Evolutionary conservation across 2,888 invertebrate species (phyloP).

Genomic region (Tineola bisselliella): DNA sequence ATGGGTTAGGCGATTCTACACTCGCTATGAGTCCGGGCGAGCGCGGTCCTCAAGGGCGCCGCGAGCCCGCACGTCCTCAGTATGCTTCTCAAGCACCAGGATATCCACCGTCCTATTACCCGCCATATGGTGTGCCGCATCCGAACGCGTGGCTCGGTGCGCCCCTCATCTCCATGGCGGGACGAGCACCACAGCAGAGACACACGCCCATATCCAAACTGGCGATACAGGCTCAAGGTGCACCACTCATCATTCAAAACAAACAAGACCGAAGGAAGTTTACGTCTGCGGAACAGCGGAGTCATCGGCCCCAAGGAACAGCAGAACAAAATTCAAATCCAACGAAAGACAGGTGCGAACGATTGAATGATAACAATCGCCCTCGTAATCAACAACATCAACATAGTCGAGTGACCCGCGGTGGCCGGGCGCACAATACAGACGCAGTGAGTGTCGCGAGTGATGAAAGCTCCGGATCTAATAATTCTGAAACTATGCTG

Average conservation of each 20-base stretch:
- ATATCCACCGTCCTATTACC: conserved; percentile 58
- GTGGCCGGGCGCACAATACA: conserved; percentile 64
- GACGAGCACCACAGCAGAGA: conserved; percentile 60
- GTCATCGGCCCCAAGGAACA: conserved; percentile 43
- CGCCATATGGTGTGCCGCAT: conserved; percentile 60
- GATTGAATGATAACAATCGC: conserved; percentile 47
- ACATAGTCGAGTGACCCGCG: conserved; percentile 48
- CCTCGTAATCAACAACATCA: conserved; percentile 38
- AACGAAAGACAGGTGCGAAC: conserved; percentile 42
- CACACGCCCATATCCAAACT: conserved; percentile 74
- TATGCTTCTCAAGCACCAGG: conserved; percentile 60
- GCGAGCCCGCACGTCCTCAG: conserved; percentile 64
- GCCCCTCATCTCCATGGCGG: conserved; percentile 82
- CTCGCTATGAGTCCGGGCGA: conserved; percentile 64
- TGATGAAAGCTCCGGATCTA: conserved; percentile 78
- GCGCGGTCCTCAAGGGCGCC: conserved; percentile 64
- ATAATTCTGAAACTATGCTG: conserved; percentile 77
- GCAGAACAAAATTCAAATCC: conserved; percentile 38
- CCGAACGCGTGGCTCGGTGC: conserved; percentile 81
- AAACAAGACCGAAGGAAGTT: conserved; percentile 67
- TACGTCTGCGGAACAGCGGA: conserved; percentile 50
- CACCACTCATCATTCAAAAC: conserved; percentile 81
- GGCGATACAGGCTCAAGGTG: conserved; percentile 86
- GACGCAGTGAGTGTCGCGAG: conserved; percentile 79
- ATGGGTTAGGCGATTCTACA: conserved; percentile 77